Conservation (phyloP, 2,797 vertebrate genomes). For the Varecia variegata region DNA sequence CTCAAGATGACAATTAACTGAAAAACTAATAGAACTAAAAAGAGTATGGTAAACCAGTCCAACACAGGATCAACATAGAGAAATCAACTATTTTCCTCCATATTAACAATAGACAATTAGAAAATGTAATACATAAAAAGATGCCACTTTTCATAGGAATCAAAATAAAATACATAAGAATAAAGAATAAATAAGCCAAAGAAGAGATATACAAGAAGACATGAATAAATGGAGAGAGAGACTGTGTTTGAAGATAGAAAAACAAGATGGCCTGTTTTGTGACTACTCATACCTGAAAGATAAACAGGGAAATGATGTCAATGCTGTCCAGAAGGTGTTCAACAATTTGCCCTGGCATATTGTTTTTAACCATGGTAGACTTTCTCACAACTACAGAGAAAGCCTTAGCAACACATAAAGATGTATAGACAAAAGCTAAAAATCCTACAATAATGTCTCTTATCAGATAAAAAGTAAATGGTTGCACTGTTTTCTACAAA, state of each 20-base stretch:
- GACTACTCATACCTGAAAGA: not conserved
- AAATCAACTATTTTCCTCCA: conserved; percentile 14
- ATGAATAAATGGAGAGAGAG: not conserved
- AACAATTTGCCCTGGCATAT: not conserved
- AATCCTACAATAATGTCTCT: not conserved
- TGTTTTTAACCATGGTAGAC: not conserved
- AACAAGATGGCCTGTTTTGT: not conserved
- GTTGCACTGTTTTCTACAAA: not conserved
- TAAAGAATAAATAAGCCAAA: conserved; percentile 14
- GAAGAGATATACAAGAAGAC: not conserved
- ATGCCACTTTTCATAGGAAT: not conserved
- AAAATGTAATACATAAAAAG: not conserved
- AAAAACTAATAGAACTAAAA: conserved; percentile 10
- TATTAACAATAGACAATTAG: not conserved
- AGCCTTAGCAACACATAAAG: not conserved
- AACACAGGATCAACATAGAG: not conserved
- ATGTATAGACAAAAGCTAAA: conserved; percentile 9
- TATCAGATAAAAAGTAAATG: not conserved
- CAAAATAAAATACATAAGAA: conserved; percentile 17
- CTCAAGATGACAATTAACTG: conserved; percentile 9
- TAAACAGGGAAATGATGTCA: not conserved
- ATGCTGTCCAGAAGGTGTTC: not conserved
- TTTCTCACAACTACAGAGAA: conserved; percentile 35
- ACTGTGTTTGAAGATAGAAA: not conserved
- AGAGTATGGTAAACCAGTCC: not conserved